These are phyloP conservation scores for Drosophila quadrilineata DNA, from an alignment of 1,140 invertebrate species.

Conservation along the genomic window DNA sequence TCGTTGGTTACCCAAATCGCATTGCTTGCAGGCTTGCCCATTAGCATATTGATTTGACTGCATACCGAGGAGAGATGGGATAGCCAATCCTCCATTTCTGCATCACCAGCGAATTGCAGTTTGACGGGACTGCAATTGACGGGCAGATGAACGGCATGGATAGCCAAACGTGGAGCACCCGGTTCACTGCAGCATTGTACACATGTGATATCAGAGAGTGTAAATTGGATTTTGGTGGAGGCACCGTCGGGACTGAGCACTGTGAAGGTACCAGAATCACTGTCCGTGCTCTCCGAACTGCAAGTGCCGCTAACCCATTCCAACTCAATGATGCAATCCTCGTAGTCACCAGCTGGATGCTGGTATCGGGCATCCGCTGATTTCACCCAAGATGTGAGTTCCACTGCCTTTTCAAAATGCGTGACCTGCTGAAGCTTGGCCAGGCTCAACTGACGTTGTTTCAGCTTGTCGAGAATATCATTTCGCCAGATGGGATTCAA, in stretches of 20 bases:
- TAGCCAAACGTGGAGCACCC: slow-evolving; percentile 86
- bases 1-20: slow-evolving; percentile 90
- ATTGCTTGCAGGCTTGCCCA: slow-evolving; percentile 85
- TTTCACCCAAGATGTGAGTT: slow-evolving; percentile 92
- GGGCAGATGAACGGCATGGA: slow-evolving; percentile 86
- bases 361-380: slow-evolving; percentile 88
- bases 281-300: slow-evolving; percentile 78
- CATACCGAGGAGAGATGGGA: slow-evolving; percentile 88
- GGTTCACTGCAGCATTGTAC: slow-evolving; percentile 89
- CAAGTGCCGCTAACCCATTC: slow-evolving; percentile 87
- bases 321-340: slow-evolving; percentile 90
- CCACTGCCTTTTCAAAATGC: slow-evolving; percentile 88
- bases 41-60: slow-evolving; percentile 87
- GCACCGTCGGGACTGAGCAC: slow-evolving; percentile 88
- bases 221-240: slow-evolving; percentile 85
- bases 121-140: slow-evolving; percentile 83
- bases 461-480: slow-evolving; percentile 87
- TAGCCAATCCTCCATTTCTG: slow-evolving; percentile 93
- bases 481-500: slow-evolving; percentile 88
- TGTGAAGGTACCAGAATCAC: slow-evolving; percentile 88
- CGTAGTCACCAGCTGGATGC: slow-evolving; percentile 84
- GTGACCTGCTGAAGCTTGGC: slow-evolving; percentile 82
- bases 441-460: slow-evolving; percentile 82
- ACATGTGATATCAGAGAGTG: slow-evolving; percentile 86
- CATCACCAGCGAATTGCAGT: slow-evolving; percentile 89